Base-by-base conservation (phyloP, 2,113 vertebrate species). In the Lethenteron reissneri region DNA sequence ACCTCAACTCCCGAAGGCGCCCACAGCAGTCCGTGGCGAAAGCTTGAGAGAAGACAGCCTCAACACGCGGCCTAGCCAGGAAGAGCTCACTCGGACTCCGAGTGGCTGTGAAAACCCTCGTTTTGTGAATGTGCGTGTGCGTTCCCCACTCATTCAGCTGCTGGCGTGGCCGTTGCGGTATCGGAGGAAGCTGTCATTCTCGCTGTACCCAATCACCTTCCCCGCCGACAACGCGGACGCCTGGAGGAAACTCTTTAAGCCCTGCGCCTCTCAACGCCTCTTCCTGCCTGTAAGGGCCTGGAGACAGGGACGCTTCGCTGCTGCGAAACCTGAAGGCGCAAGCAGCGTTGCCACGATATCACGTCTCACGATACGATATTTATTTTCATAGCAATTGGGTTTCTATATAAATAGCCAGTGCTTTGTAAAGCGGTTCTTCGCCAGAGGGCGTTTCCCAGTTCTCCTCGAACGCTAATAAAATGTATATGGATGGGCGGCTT, bases 231-330 rank as follows among this genome's bases (percentile, higher is more conserved):
- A 89, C 60, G 87, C 86, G 57, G 78, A 74, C 0, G 86, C 92
- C 78, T 95, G 92, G 92, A 96, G 88, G 82, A 94, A 90, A 71
- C 82, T 96, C 19, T 96, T 96, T 78, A 95, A 94, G 75, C 92
- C 92, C 0, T 96, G 92, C 75, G 90, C 90, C 73, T 96, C 92
- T 19, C 90, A 95, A 79, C 87, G 90, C 72, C 82, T 94, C 1
- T 96, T 96, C 76, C 81, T 96, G 73, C 92, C 90, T n/a, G 90
- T 96, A 83, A 89, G 87, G 85, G 64, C 57, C 71, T 59, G 19
- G 14, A 12, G 57, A 25, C 19, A 8, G 56, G 56, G 58, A 57
- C 10, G 12, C 25, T 56, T 17, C 17, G 9, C 6, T 73, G 57
- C 2, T 7, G 11, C 69, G 69, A 73, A 11, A 41, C 25, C 70